Evolutionary conservation across 2,888 invertebrate genomes (phyloP), one percentile per base, ranked within the genome.

Genomic region (Philaethria dido): DNA sequence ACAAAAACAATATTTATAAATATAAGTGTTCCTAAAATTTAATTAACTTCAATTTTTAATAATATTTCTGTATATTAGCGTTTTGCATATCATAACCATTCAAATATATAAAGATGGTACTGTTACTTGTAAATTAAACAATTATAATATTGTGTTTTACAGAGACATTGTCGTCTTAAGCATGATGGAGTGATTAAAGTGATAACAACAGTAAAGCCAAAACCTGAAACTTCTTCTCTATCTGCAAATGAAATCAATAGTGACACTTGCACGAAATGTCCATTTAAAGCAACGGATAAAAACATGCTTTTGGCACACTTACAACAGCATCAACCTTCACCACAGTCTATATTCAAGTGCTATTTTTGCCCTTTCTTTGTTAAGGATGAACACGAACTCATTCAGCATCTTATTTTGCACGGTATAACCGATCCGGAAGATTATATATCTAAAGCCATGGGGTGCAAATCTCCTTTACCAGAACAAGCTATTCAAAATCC

Each of bases 321-420:
- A 74, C 94, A 94, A 69, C 95, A 96, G 75, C 97, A 97, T 83
- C 93, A 94, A 61, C 94, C 95, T 0, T 93, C 94, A 64, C 87
- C 94, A 0, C 94, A 94, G 66, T 95, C 95, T 52, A 94, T 95
- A 74, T 95, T 95, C 80, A 96, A 96, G 83, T 98, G 98, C 83
- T 95, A 94, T 76, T 95, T 95, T 78, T 98, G 98, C 80, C 95
- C 96, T 0, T 98, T 94, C 86, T 97, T 95, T 82, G 97, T 96
- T 0, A 94, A 94, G 75, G 94, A 94, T 62, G 95, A 95, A 80
- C 93, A 93, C 82, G 96, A 94, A 76, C 90, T 97, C 33, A 86
- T 94, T 62, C 94, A 95, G 73, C 96, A 97, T 86, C 88, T 96
- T 57, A 85, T 91, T 68, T 82, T 96, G 16, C 96, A 96, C 75